phyloP scores from a whole-genome alignment of 2,797 vertebrate genomes.

The Delichon dasypus region DNA sequence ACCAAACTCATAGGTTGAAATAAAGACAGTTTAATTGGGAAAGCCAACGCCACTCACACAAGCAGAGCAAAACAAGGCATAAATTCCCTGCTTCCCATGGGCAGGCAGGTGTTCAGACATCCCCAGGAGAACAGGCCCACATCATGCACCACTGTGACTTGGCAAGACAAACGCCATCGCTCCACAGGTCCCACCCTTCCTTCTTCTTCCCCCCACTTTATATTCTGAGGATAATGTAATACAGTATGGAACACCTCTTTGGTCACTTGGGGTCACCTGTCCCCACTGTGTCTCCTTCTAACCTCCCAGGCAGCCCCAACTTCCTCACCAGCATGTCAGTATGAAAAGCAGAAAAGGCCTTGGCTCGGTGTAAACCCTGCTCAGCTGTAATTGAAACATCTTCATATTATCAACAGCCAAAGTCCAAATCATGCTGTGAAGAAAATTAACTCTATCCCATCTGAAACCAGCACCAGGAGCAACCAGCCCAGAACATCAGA shows the following conservation, averaged over 20 bases:
- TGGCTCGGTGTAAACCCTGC: neutral
- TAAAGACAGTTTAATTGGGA: neutral
- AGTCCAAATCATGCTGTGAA: neutral
- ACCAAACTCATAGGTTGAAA: neutral
- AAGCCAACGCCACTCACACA: neutral
- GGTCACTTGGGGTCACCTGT: neutral
- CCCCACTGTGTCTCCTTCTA: neutral
- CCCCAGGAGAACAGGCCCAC: neutral
- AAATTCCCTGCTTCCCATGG: neutral
- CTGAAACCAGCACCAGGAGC: neutral
- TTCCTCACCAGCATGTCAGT: rapidly evolving
- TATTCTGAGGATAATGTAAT: neutral
- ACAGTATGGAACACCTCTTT: neutral
- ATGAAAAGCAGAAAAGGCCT: neutral
- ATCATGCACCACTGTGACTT: rapidly evolving
- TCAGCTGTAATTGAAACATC: neutral
- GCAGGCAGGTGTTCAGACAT: neutral
- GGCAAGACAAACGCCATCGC: neutral
- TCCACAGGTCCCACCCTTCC: neutral
- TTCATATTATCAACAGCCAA: neutral
- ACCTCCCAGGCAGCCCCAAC: rapidly evolving
- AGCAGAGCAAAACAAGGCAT: neutral
- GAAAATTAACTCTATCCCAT: neutral
- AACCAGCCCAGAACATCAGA: neutral
- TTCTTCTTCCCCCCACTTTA: no score